Base-by-base conservation (phyloP, 2,113 vertebrate species). In the Pluvialis apricaria region DNA sequence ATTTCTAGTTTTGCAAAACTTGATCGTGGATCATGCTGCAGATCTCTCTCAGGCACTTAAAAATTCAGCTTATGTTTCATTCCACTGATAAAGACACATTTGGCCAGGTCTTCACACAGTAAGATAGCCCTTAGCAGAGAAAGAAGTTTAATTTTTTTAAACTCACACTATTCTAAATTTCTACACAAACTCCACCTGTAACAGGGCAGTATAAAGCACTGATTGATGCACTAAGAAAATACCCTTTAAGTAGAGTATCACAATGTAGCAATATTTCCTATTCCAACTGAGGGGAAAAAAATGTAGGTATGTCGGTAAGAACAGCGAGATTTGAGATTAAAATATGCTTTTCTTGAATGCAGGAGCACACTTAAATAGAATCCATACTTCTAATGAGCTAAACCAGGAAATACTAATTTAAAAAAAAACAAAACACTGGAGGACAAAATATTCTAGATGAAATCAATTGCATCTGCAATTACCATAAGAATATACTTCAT, bases 251-350 rank as follows among this genome's bases (percentile, higher is more conserved):
- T 20, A 4, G 2, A 34, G 8, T 25, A 73, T 32, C 52, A 79
- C 15, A 65, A 26, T 6, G 12, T 20, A 94, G 26, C 55, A 79
- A 54, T 4, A 38, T 45, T 80, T 88, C 51, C 31, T 79, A 7
- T 60, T 86, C 32, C 9, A 86, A 10, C 12, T 9, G 1, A 10
- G 17, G 7, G 7, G 1, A 7, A 9, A 1, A 7, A 14, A 69
- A 18, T 24, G 19, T 21, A 58, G 20, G 8, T 40, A 51, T 22
- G 13, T 38, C 66, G 47, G 24, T 36, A 71, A 45, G 12, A 88
- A 71, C 16, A 68, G 20, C 7, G 17, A 71, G 12, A 57, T 75
- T 66, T 34, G 22, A 69, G 44, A 87, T n/a, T 34, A 47, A 88
- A 78, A 75, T 29, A 45, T 7, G 58, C 8, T 75, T 79, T 54